A percentile compares a stretch with the other conserved stretches of the same genome.
These are phyloP conservation scores for Cephalopterus ornatus DNA, from an alignment of 2,113 vertebrate species.

Conservation along the genomic window DNA sequence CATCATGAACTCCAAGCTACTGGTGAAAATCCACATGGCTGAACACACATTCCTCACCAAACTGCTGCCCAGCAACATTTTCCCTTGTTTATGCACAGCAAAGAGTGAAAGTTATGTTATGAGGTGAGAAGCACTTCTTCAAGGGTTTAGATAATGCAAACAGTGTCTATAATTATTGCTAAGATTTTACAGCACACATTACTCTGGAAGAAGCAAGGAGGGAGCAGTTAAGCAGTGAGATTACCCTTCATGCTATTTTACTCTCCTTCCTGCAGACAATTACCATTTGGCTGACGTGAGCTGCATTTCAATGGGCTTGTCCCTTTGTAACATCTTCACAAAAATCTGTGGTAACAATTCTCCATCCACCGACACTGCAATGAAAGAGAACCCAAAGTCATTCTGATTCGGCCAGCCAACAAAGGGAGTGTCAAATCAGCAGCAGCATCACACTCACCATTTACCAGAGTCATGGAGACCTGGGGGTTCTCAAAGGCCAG, in stretches of 20 bases:
- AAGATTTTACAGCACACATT: not conserved
- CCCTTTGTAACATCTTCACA: slow-evolving; percentile 98
- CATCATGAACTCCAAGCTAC: not conserved
- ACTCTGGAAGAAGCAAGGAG: not conserved
- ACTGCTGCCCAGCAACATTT: not conserved
- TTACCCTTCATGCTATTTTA: not conserved
- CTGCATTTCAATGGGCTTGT: slow-evolving; percentile 99
- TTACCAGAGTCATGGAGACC: slow-evolving; percentile 95
- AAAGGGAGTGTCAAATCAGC: not conserved
- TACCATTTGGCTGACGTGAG: slow-evolving; percentile 99
- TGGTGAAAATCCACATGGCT: not conserved
- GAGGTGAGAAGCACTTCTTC: not conserved
- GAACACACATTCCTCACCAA: not conserved
- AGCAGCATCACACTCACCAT: slow-evolving; percentile 81
- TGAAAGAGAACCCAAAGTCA: slow-evolving; percentile 39
- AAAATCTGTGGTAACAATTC: slow-evolving; percentile 96
- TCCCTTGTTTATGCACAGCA: not conserved
- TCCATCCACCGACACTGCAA: slow-evolving; percentile 90
- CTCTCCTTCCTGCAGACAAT: slow-evolving; percentile 40
- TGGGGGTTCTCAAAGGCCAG: slow-evolving; percentile 96
- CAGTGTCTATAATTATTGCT: not conserved
- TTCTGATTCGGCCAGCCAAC: not conserved
- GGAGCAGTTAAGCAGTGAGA: not conserved
- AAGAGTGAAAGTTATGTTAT: not conserved
- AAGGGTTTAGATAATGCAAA: not conserved